Base-by-base conservation (phyloP, 2,888 invertebrate species). In the Euzetes globulus region DNA sequence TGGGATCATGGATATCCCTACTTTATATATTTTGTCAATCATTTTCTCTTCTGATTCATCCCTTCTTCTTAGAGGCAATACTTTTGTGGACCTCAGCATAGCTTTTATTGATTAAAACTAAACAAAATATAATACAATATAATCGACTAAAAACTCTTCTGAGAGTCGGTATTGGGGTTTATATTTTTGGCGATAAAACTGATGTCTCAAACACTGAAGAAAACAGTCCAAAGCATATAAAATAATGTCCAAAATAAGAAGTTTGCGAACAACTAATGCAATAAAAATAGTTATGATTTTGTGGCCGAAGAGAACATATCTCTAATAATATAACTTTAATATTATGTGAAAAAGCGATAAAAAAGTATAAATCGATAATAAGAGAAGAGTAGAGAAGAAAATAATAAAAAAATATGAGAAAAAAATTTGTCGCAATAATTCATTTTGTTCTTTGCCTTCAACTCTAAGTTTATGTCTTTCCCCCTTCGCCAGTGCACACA, bases 401-500 rank as follows among this genome's bases (percentile, higher is more conserved):
- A 55, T 55, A 55, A 55, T 22, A 55, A 55, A 9, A 55, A 55
- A 37, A 17, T 17, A 13, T 2, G 29, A 60, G 15, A 3, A 29
- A 29, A 63, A 63, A 33, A 63, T 37, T 63, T 63, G 63, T 37
- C 29, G 52, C 63, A 37, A 63, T 63, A 63, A 63, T 63, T 63
- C 63, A 63, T 33, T 63, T 63, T 27, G 27, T 15, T 60, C 60
- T 5, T 29, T 33, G 4, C 37, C 17, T 22, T 25, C 22, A 9
- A 13, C 41, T 41, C 41, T 41, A 1, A 11, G 7, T 41, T 11
- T 41, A 41, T 41, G 41, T 41, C 41, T 41, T 9, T 41, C 41
- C 41, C n/a, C n/a, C n/a, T n/a, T n/a, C n/a, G n/a, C n/a, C n/a
- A n/a, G n/a, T n/a, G n/a, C n/a, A n/a, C n/a, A 41, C 33, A 6